These are phyloP conservation scores for Caranx ignobilis DNA, from an alignment of 2,113 vertebrate species.

Conservation along the genomic window DNA sequence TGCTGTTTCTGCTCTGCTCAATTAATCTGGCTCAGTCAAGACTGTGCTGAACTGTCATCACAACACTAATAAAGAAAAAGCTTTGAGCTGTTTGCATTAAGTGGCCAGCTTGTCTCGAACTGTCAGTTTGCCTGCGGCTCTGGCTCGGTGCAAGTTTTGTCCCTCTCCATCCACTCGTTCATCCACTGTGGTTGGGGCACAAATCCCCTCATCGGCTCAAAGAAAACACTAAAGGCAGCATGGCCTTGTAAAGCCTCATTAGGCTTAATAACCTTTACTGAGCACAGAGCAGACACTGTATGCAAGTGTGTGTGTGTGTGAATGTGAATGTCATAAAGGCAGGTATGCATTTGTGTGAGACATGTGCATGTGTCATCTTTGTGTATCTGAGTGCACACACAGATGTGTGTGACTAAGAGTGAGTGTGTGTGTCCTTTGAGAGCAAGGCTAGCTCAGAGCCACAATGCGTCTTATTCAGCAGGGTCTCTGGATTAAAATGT, in stretches of 20 bases:
- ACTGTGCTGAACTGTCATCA: constrained; percentile 72
- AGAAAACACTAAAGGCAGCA: constrained; percentile 74
- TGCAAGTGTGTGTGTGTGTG: not conserved
- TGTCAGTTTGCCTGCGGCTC: constrained; percentile 67
- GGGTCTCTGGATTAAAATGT: constrained; percentile 81
- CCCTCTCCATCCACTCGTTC: constrained; percentile 52
- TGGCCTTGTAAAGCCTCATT: constrained; percentile 75
- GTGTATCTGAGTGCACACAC: not conserved
- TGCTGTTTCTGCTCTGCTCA: constrained; percentile 56
- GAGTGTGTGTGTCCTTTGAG: constrained; percentile 61
- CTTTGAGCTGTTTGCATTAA: constrained; percentile 80
- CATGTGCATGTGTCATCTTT: constrained; percentile 10
- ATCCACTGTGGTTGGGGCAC: constrained; percentile 63
- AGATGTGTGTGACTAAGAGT: not conserved
- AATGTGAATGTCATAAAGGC: constrained; percentile 8
- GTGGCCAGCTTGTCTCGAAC: constrained; percentile 69
- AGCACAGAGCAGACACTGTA: constrained; percentile 50
- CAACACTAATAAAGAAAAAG: constrained; percentile 75
- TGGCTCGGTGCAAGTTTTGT: constrained; percentile 56
- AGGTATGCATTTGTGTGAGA: constrained; percentile 38
- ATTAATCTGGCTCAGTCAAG: constrained; percentile 76
- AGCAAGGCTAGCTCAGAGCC: constrained; percentile 69
- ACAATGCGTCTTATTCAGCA: constrained; percentile 79
- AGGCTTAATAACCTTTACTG: constrained; percentile 77
- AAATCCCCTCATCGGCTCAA: constrained; percentile 76